Evolutionary conservation across 2,888 invertebrate species (phyloP), one percentile per base, ranked within the genome.

Genomic region (Lepeophtheirus nordmannii): DNA sequence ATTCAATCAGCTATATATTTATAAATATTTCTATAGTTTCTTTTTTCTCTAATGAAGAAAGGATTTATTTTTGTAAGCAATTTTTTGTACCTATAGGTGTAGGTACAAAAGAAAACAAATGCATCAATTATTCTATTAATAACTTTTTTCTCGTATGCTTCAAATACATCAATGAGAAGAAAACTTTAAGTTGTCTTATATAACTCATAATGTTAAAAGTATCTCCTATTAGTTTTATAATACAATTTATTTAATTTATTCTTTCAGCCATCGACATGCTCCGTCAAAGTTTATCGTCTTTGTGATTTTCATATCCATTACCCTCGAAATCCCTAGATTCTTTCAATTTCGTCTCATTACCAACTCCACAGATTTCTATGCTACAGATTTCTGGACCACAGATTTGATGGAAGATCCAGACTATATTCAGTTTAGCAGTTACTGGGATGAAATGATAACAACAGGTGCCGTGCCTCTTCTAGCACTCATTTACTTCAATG

Each of bases 401-500:
- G 20, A 38, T 10, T 17, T 62, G 17, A 62, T 62, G 62, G 62
- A 62, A 40, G 40, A 62, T 17, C 62, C 62, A 1, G 40, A 20
- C 20, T 62, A 62, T 8, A 62, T 62, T 20, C 62, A 41, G 20
- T 62, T 62, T 40, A 62, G 62, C 20, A 40, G 39, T 17, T 62
- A 62, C 20, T 62, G 62, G 62, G 62, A 62, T 40, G 62, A 62
- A 20, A 38, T 62, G 39, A 62, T 62, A 37, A 62, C 62, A 10
- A 62, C 62, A 3, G 62, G 62, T n/a, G 40, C 40, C 7, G 62
- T 62, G 1, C 62, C 62, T 62, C 40, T 62, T 17, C n/a, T 40
- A 9, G 62, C 62, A 20, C 40, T 62, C 39, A 62, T 62, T 40
- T 62, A 62, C 23, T 62, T 62, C 20, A 62, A 62, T 40, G 20